Evolutionary conservation across 1,140 invertebrate species (phyloP), one percentile per base, ranked within the genome.

Genomic region (Drosophila repletoides): DNA sequence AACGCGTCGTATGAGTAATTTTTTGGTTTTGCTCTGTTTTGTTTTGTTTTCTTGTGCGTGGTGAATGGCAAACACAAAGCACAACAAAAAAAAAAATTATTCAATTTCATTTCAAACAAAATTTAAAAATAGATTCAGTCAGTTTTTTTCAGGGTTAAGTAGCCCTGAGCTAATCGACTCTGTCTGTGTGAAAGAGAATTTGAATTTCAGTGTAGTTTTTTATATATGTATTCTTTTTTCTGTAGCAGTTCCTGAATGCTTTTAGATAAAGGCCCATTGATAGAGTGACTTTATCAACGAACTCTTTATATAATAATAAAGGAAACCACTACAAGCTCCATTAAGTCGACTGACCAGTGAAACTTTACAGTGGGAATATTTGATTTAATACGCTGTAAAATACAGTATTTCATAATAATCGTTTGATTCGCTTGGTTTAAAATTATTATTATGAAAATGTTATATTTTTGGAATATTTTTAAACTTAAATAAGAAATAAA

Each of bases 121-220:
- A n/a, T 43, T 61, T 59, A 70, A 60, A 76, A 76, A 71, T 76
- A 76, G 53, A 66, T 34, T 76, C 28, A 21, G 14, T 28, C 40
- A 38, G 34, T 9, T 40, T 53, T 52, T 53, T 75, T 75, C 72
- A 75, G 72, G 72, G 72, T 65, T 75, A 75, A 75, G 56, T 53
- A 41, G 49, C 49, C 43, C 17, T 41, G 41, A 70, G 58, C 72
- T 51, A 70, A 75, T 75, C 51, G 40, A 64, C 5, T 28, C 14
- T 28, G 7, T 15, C 9, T 15, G 19, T 40, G 12, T 29, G 7
- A 19, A 10, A 34, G 7, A 36, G 17, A 12, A 24, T 17, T 2
- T 28, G 17, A 28, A 48, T 19, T 41, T 19, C 21, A 40, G 40
- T 9, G 40, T 9, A 12, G 17, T 40, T 53, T 40, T 1, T 5